Evolutionary conservation across 2,888 invertebrate species (phyloP), one percentile per base, ranked within the genome.

Genomic region (Laothoe populi): DNA sequence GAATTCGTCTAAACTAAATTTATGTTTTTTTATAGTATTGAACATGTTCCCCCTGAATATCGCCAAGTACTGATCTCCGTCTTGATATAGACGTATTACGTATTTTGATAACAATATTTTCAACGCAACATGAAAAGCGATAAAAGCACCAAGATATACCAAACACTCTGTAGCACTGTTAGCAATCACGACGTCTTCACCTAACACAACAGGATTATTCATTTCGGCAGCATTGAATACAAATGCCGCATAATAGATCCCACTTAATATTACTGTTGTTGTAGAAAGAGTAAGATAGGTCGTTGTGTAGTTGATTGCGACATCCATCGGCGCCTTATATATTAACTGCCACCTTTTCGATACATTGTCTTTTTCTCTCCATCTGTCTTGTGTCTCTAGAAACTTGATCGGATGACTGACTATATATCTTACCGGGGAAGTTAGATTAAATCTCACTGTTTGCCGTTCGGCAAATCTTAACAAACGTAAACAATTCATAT

Each of bases 281-380:
- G 88, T 87, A 8, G 91, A 82, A 53, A 85, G 63, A 23, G 89
- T 86, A 58, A 92, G 65, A 68, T 88, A 92, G 10, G 82, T 74
- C 1, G 87, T 71, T 4, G 80, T 61, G 67, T 75, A 84, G 44
- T 89, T 89, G 1, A 92, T 70, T 21, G 69, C 53, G 4, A 75
- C 79, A 5, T 84, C 84, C 90, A 92, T 89, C 0, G 92, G 92
- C 4, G 88, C 90, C 76, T 90, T 92, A 64, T 92, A 92, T 63
- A 92, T 90, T 60, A 92, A 68, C 44, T 90, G 78, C 86, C 87
- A 92, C 23, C 77, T 71, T 68, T 77, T 77, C 10, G 89, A 78
- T 48, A 92, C 65, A 35, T 81, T 78, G 68, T 92, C 92, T 49
- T 73, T 82, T 65, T 80, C 75, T 68, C 80, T 83, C 86, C 88